Base-by-base conservation (phyloP, 2,113 vertebrate species). In the Callaeas wilsoni region DNA sequence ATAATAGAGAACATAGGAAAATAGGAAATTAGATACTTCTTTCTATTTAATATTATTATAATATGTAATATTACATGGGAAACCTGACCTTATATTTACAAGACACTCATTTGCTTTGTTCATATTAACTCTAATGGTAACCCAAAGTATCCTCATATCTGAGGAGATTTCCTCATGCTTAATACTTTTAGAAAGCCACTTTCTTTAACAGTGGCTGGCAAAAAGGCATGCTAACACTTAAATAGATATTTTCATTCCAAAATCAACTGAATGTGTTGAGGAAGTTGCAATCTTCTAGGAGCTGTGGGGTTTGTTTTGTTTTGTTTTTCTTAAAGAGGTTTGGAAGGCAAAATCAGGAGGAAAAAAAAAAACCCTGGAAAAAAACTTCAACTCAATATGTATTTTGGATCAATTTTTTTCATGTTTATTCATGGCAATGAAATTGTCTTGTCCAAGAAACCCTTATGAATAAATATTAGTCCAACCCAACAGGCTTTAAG, bases 401-500 rank as follows among this genome's bases (percentile, higher is more conserved):
- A 67, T 63, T 77, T 94, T 76, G 20, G 44, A 73, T 79, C 1
- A 25, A 17, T 59, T 86, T 35, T 81, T 79, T 65, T 76, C 6
- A 35, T 74, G 81, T 90, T 84, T 96, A 89, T 96, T 93, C 64
- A 75, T 83, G n/a, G 85, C 7, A 15, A 18, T 73, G 39, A 5
- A 81, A 90, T 69, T 84, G 13, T 62, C 57, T 90, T 79, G 35
- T 79, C 42, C 67, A 83, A 60, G 17, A 83, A 63, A 64, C 11
- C 3, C 62, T 94, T 92, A 87, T 87, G 69, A 95, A 95, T 91
- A 89, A 92, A 78, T 89, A 81, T 84, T 55, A 89, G 23, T 49
- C 41, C 16, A 89, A 67, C 55, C 23, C 60, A 87, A 70, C 18
- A 41, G 9, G 5, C 18, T 69, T 87, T 76, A 87, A 56, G n/a